phyloP scores from a whole-genome alignment of 2,113 vertebrate genomes.

The Mugil cephalus region DNA sequence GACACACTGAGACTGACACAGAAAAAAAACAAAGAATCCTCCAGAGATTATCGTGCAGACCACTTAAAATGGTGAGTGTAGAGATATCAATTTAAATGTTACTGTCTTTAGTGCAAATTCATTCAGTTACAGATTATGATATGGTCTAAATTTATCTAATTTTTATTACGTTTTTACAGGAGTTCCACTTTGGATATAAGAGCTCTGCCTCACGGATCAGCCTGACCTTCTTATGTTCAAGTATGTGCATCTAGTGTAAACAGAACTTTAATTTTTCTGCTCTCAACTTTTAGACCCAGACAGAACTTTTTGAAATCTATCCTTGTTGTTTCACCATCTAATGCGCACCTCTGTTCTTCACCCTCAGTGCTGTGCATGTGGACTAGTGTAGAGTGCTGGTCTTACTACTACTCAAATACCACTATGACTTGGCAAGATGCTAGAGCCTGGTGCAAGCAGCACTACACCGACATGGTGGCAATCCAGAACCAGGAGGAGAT shows the following conservation, averaged over 20 bases:
- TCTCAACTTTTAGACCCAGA: background rate
- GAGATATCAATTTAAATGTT: background rate
- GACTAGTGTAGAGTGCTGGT: constrained; percentile 86
- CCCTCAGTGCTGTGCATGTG: constrained; percentile 76
- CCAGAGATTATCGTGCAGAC: background rate
- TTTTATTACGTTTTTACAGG: constrained; percentile 35
- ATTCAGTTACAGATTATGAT: background rate
- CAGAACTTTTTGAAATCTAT: background rate
- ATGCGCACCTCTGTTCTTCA: constrained; percentile 2
- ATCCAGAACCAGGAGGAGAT: constrained; percentile 95
- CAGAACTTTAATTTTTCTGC: background rate
- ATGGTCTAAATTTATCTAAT: background rate
- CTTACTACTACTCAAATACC: constrained; percentile 80
- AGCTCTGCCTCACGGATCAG: constrained; percentile 26
- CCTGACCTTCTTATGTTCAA: constrained; percentile 54
- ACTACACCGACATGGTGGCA: constrained; percentile 92
- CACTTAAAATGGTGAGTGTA: constrained; percentile 72
- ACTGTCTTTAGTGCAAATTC: background rate
- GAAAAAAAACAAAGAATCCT: constrained; percentile 1
- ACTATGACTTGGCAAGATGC: constrained; percentile 84
- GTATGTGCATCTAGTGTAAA: constrained; percentile 47
- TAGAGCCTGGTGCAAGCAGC: constrained; percentile 83
- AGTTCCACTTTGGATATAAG: constrained; percentile 35
- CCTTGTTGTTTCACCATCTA: background rate
- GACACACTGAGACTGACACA: constrained; percentile 6